Evolutionary conservation across 2,113 vertebrate genomes (phyloP).

Genomic region (Camelus bactrianus): DNA sequence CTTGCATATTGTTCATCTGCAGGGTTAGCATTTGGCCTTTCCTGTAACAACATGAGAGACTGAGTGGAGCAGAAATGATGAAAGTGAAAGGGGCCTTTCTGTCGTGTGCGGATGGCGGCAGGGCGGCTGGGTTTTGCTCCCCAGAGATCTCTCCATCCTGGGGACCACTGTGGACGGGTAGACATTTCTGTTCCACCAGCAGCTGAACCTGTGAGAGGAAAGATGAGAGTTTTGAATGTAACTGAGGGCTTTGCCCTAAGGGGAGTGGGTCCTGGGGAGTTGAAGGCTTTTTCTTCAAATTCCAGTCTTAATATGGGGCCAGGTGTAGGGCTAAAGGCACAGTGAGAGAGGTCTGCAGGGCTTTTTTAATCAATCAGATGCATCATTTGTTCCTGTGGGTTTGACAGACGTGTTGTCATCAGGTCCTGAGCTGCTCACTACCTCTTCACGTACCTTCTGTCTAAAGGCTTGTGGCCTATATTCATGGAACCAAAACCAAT

Average conservation of each 20-base stretch:
- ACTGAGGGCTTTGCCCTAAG: not conserved
- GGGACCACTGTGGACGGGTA: not conserved
- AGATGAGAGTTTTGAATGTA: not conserved
- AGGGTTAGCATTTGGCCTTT: not conserved
- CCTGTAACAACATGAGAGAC: too few species aligned
- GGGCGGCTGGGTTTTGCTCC: not conserved
- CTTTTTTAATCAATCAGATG: constrained; percentile 86
- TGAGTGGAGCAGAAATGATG: accelerated
- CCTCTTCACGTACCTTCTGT: constrained; percentile 89
- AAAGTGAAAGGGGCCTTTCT: not conserved
- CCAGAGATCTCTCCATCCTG: not conserved
- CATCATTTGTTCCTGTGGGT: constrained; percentile 90
- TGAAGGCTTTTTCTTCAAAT: not conserved
- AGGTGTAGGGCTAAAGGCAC: constrained; percentile 58
- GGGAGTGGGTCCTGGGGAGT: not conserved
- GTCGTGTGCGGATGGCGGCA: too few species aligned
- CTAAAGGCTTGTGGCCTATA: constrained; percentile 89
- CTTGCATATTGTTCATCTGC: not conserved
- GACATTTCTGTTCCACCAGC: not conserved
- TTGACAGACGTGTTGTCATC: constrained; percentile 89
- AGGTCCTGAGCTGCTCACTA: constrained; percentile 89
- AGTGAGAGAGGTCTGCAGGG: constrained; percentile 76
- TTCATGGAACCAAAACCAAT: constrained; percentile 90
- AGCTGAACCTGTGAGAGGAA: not conserved
- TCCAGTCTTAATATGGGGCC: not conserved